Base-by-base conservation (phyloP, 2,113 vertebrate species). In the Lipophrys pholis region DNA sequence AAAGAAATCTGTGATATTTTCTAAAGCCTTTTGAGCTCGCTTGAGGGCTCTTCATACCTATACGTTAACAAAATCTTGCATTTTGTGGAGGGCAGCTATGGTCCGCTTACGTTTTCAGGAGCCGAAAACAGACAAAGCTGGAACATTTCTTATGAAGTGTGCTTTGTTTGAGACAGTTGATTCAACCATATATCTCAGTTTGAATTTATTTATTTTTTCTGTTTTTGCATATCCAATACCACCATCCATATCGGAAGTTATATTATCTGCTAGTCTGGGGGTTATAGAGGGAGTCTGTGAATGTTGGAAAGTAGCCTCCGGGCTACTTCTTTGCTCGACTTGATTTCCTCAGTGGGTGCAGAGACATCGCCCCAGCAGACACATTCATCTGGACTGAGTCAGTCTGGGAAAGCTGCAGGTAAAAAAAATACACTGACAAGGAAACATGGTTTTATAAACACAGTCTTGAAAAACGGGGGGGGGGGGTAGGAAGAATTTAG, bases 381-480 rank as follows among this genome's bases (percentile, higher is more conserved):
- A 59, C 69, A 83, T 78, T 87, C 75, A 84, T 77, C 69, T 69
- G 60, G 77, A 85, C 80, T 48, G 66, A 88, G 57, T 74, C 52
- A 73, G 81, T 43, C 74, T 46, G 43, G n/a, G 73, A 50, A 72
- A 39, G 73, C 72, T 80, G 75, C 85, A 88, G 88, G 83, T 87
- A 48, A 60, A 55, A 53, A 60, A 30, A 41, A 64, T 45, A 36
- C 59, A 72, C 11, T 78, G 79, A 78, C 74, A 87, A 76, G 15
- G 5, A 78, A 80, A 83, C 76, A 70, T 76, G 81, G 87, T 82
- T 86, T 83, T 81, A 73, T 70, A 80, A 84, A 60, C 59, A 73
- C n/a, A 41, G 67, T 50, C 51, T 63, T 16, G 58, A 50, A 81
- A 74, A 54, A 42, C 21, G 4, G 36, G 8, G 11, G 9, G 12